phyloP scores from a whole-genome alignment of 1,140 invertebrate species.

The Drosophila sproati region DNA sequence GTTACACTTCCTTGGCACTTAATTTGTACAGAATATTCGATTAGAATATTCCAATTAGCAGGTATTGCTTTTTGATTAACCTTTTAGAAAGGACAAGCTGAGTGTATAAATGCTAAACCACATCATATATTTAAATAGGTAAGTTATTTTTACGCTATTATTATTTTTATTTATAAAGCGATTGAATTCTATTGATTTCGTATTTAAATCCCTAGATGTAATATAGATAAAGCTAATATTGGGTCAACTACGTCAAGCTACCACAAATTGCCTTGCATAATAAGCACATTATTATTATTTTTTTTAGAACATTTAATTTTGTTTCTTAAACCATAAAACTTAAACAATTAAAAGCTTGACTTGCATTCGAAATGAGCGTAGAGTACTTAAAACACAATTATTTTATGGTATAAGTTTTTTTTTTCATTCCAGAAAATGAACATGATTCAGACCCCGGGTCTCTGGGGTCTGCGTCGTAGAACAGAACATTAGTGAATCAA shows the following conservation, averaged over 20 bases:
- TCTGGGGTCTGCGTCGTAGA: background rate
- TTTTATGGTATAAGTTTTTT: background rate
- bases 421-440: background rate
- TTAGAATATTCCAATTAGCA: too few relatives aligned
- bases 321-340: constrained; percentile 11
- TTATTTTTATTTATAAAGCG: too few relatives aligned
- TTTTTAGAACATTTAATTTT: constrained; percentile 27
- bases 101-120: background rate
- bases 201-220: too few relatives aligned
- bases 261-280: background rate
- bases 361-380: constrained; percentile 31
- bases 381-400: background rate
- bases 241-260: too few relatives aligned
- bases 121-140: too few relatives aligned
- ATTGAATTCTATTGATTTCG: too few relatives aligned
- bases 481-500: constrained; percentile 21
- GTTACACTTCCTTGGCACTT: constrained; percentile 2
- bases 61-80: too few relatives aligned
- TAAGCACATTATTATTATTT: constrained; percentile 8
- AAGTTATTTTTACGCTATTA: too few relatives aligned
- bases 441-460: constrained; percentile 33
- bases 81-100: background rate
- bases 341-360: constrained; percentile 17
- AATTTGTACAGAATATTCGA: background rate
- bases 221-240: too few relatives aligned